Base-by-base conservation (phyloP, 2,888 invertebrate species). In the Muschampia plurimacula region DNA sequence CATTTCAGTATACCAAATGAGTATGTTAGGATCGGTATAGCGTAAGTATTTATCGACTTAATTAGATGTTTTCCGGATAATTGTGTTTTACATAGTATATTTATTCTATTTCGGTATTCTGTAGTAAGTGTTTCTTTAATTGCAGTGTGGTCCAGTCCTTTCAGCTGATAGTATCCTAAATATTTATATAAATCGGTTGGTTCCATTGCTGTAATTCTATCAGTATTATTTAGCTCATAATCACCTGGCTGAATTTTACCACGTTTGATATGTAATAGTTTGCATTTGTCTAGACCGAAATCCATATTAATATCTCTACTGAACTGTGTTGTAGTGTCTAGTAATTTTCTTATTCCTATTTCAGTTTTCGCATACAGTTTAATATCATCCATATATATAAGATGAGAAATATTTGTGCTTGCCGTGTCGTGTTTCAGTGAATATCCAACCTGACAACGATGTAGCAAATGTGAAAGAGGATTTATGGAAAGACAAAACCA, bases 81-180 rank as follows among this genome's bases (percentile, higher is more conserved):
- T 57, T 75, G 60, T 3, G 60, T 69, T 15, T 72, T 75, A 28
- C 71, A 74, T 36, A 74, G 8, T 2, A 13, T 8, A 44, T 68
- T 73, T 10, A 73, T 22, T 68, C 68, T 67, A 2, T n/a, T 49
- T 28, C 62, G 71, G 28, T 68, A 75, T 68, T 74, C 73, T 52
- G 13, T 66, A 2, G 52, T 76, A 12, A 76, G 22, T 28, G 62
- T 63, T 1, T 74, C 3, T 73, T 76, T 76, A 36, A 74, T 71
- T 41, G 8, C 0, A 57, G 63, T 46, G 15, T 75, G 75, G 67
- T 76, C 59, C 39, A 76, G 7, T 39, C 69, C 64, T 76, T 71
- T 75, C 4, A 63, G n/a, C 65, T 77, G 76, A 9, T 69, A 59
- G n/a, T 74, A 76, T 49, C 77, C 77, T 69, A 76, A 69, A 55